Evolutionary conservation across 2,113 vertebrate species (phyloP).

Genomic region (Gymnobelideus leadbeateri): DNA sequence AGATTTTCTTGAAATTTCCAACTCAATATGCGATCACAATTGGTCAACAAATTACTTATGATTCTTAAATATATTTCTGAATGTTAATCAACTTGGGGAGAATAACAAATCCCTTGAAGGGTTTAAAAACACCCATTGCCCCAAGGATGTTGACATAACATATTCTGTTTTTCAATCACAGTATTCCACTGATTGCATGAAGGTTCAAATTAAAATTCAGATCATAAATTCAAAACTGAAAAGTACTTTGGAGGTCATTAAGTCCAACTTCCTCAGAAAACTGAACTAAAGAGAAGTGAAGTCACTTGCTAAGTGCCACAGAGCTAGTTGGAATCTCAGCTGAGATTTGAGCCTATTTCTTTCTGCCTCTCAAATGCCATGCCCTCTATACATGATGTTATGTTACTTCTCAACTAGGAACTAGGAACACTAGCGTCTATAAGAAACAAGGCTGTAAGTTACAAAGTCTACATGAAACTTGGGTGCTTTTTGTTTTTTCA

Average conservation of each 20-base stretch:
- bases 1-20: constrained; percentile 20
- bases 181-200: background rate
- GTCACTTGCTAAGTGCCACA: background rate
- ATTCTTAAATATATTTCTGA: constrained; percentile 9
- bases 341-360: background rate
- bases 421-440: background rate
- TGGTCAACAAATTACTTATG: background rate
- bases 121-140: background rate
- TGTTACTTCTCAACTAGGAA: background rate
- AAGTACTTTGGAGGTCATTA: background rate
- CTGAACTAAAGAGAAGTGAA: background rate
- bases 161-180: background rate
- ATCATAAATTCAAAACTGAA: constrained; percentile 6
- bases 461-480: background rate
- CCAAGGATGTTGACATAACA: background rate
- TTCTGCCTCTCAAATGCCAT: background rate
- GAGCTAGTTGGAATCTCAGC: background rate
- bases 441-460: background rate
- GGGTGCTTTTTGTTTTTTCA: background rate
- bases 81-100: background rate
- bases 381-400: background rate
- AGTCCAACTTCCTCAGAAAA: background rate
- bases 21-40: constrained; percentile 2
- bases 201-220: constrained; percentile 18
- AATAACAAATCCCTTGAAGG: constrained; percentile 42